phyloP scores from a whole-genome alignment of 2,113 vertebrate species.

The Scolopax mira region DNA sequence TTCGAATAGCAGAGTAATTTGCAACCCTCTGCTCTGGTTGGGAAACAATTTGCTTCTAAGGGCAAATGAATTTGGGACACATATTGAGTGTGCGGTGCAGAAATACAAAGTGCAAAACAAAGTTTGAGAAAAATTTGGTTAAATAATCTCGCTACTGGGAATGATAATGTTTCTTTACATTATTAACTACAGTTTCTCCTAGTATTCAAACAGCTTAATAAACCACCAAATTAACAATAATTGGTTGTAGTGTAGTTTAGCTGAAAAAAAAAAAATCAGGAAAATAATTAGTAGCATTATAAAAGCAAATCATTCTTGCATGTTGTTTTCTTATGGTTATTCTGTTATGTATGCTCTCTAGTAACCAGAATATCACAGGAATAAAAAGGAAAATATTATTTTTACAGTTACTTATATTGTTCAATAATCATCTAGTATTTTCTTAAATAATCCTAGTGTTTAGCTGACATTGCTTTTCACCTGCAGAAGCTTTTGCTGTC shows the following conservation, averaged over 20 bases:
- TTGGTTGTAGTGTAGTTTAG: background rate
- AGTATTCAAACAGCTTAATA: background rate
- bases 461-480: background rate
- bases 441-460: background rate
- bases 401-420: background rate
- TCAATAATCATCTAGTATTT: background rate
- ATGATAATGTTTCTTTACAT: background rate
- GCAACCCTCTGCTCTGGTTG: background rate
- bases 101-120: background rate
- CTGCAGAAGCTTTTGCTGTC: background rate
- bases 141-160: background rate
- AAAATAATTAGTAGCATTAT: background rate
- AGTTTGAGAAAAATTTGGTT: background rate
- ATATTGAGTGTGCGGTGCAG: background rate
- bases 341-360: background rate
- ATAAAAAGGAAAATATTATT: background rate
- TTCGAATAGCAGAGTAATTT: background rate
- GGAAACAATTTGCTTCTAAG: background rate
- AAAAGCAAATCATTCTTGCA: background rate
- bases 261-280: background rate
- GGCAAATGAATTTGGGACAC: background rate
- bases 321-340: background rate
- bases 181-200: background rate
- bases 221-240: background rate
- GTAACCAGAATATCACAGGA: background rate